Evolutionary conservation across 1,140 invertebrate species (phyloP), one percentile per base, ranked within the genome.

Genomic region (Lethrus apterus): DNA sequence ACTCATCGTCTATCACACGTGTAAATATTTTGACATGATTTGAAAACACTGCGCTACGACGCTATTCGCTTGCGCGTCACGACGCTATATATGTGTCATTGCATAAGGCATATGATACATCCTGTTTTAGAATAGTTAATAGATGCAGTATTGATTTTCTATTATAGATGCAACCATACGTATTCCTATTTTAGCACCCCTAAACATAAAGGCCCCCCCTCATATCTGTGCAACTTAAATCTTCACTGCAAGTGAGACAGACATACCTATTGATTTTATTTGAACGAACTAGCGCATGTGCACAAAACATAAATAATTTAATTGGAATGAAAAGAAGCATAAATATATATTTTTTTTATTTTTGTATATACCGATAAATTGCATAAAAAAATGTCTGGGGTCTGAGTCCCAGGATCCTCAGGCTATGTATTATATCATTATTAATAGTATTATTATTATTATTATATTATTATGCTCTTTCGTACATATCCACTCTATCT

Each of bases 81-180:
- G 8, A 20, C n/a, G 13, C 23, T 36, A 13, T 21, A 10, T 20
- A 36, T 20, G n/a, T 20, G 18, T 20, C 23, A n/a, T n/a, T n/a
- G n/a, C n/a, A n/a, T 20, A 36, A 36, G 23, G 19, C 23, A 20
- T 20, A 20, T 20, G 11, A 36, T 20, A n/a, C 34, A 20, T 13
- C 23, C 5, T 36, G 21, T 26, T 10, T 13, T 26, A 23, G 21
- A 15, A 41, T 24, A 23, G 38, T 41, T 23, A 26, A 9, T 26
- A 41, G 38, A 21, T 41, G 38, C 38, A 23, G 38, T 41, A 41
- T 41, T 26, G 38, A 41, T 41, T 41, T 41, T 41, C 15, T 11
- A 14, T 26, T 41, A 41, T 24, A 15, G 15, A 26, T 1, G 20
- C 38, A 24, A 41, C 38, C 14, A 14, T 21, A 40, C 36, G n/a